A percentile compares a stretch with the other conserved stretches of the same genome.
Evolutionary conservation across 2,113 vertebrate genomes (phyloP).

Genomic region (Anarhynchus alexandrinus): DNA sequence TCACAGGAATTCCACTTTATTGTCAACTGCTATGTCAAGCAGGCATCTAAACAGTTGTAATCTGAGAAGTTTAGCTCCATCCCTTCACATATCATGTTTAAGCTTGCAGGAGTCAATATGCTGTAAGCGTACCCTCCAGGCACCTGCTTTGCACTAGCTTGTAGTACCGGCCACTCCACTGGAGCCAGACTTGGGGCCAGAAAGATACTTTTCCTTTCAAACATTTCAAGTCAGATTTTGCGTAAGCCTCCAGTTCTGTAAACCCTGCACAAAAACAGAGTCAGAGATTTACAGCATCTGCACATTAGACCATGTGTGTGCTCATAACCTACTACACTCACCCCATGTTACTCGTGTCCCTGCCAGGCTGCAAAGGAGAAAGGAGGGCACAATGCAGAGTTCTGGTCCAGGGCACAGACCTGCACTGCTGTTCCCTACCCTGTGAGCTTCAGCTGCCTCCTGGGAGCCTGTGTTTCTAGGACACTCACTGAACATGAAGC

Average conservation of each 20-base stretch:
- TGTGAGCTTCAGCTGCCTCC: neutral
- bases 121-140: neutral
- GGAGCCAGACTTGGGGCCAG: neutral
- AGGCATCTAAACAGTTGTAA: neutral
- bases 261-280: neutral
- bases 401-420: neutral
- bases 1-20: neutral
- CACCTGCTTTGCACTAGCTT: neutral
- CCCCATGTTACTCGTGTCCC: rapidly evolving
- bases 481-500: neutral
- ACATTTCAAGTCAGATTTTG: neutral
- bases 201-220: neutral
- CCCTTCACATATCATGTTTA: neutral
- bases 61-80: neutral
- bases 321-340: neutral
- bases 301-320: neutral
- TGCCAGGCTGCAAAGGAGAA: neutral
- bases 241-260: neutral
- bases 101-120: neutral
- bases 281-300: neutral
- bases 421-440: neutral
- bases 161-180: neutral
- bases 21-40: neutral
- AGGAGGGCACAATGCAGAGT: neutral
- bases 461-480: neutral